Base-by-base conservation (phyloP, 2,113 vertebrate genomes). In the Dipodomys merriami region DNA sequence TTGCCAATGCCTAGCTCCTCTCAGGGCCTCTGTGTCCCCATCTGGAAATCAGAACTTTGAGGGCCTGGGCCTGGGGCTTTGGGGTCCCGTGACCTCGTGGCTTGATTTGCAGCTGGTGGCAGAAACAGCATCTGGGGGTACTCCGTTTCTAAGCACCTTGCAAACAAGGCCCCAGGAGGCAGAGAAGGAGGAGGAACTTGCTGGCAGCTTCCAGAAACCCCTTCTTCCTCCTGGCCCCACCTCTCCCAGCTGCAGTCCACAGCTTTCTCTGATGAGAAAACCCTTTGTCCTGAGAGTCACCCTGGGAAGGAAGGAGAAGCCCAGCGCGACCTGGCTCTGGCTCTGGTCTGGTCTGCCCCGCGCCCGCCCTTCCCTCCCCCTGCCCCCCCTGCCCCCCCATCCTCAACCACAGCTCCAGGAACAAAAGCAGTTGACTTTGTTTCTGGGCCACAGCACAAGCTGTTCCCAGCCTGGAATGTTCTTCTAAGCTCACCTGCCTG, bases 231-330 rank as follows among this genome's bases (percentile, higher is more conserved):
- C 49, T 33, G 33, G 57, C 69, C 30, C 60, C 60, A 64, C 30
- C 68, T 44, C 85, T 78, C 25, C 29, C 60, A 49, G 20, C 7
- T 20, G 65, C 60, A 78, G 33, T 23, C 30, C 60, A 82, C 69
- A 94, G 67, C 73, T 72, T 84, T 77, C 78, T 84, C 89, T 87
- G 49, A 72, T 53, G 13, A 69, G 67, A 77, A 92, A 88, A 82
- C 46, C 11, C 49, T 81, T 71, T 73, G 93, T 88, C 76, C 67
- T 88, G 49, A 72, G 89, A 86, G n/a, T 86, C 7, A 16, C 65
- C n/a, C 76, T 83, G n/a, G 46, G 69, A 53, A 13, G 46, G 69
- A 53, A 13, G 2, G 22, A 91, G 86, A 68, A 94, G 57, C 86
- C 79, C 94, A 82, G 5, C 13, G 23, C 64, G 83, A 83, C 80